A percentile compares a stretch with the other conserved stretches of the same genome.
These are phyloP conservation scores for Nudaria mundana DNA, from an alignment of 2,888 invertebrate species.

Conservation along the genomic window DNA sequence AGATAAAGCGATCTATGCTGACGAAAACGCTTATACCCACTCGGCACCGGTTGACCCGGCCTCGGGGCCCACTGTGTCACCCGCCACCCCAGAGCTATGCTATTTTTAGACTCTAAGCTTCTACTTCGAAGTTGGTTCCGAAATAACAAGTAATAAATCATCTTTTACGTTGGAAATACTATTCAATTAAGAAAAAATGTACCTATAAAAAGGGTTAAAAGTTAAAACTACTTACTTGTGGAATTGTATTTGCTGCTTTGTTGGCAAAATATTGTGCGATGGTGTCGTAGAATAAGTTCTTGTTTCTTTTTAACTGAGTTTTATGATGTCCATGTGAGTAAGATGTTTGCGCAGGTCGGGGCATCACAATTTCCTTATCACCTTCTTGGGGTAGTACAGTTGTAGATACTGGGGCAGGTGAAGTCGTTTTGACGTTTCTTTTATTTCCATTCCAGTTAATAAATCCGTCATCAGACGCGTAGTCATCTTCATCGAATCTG, in stretches of 20 bases:
- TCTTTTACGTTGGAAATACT: slow-evolving; percentile 8
- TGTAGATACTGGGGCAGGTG: slow-evolving; percentile 52
- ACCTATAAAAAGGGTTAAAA: background rate
- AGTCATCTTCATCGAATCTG: slow-evolving; percentile 68
- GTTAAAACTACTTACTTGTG: slow-evolving; percentile 74
- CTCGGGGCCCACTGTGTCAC: slow-evolving; percentile 66
- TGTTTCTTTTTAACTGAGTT: slow-evolving; percentile 47
- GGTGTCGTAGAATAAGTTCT: slow-evolving; percentile 70
- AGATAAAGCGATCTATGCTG: slow-evolving; percentile 36
- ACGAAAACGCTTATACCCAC: slow-evolving; percentile 38
- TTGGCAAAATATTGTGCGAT: slow-evolving; percentile 73
- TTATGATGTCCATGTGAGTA: slow-evolving; percentile 50
- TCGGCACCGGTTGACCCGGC: slow-evolving; percentile 69
- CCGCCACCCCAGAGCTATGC: slow-evolving; percentile 68
- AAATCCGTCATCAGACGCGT: slow-evolving; percentile 72
- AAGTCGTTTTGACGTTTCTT: slow-evolving; percentile 57
- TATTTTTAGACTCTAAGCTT: slow-evolving; percentile 75
- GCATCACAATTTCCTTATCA: slow-evolving; percentile 84
- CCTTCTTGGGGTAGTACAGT: slow-evolving; percentile 56
- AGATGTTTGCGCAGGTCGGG: slow-evolving; percentile 78
- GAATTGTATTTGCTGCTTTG: slow-evolving; percentile 72
- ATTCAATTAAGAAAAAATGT: slow-evolving; percentile 2
- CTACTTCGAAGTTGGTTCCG: slow-evolving; percentile 44
- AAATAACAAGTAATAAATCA: slow-evolving; percentile 36
- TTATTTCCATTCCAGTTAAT: slow-evolving; percentile 77